Percentiles rank a stretch among this genome's conserved stretches.
These are phyloP conservation scores for Apomyelois bistriatella DNA, from an alignment of 2,888 invertebrate species.

Conservation along the genomic window DNA sequence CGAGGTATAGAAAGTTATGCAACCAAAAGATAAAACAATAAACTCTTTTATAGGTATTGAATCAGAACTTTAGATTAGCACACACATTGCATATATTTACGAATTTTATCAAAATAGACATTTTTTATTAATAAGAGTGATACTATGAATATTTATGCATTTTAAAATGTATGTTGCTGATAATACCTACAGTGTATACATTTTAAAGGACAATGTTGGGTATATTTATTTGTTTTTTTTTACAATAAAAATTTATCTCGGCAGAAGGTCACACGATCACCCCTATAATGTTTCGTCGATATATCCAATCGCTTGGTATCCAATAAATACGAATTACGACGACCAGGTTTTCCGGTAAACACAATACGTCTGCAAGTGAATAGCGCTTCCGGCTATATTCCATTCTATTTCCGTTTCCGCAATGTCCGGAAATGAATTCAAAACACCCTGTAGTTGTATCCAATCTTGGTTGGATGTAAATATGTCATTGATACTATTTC, in stretches of 20 bases:
- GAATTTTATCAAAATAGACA: too few species aligned
- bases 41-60: too few species aligned
- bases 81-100: too few species aligned
- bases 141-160: too few species aligned
- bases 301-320: background rate
- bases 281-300: background rate
- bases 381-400: slow-evolving; percentile 53
- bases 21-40: too few species aligned
- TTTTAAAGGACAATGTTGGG: too few species aligned
- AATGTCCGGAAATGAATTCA: slow-evolving; percentile 70
- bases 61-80: too few species aligned
- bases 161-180: too few species aligned
- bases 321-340: slow-evolving; percentile 15
- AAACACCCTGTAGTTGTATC: slow-evolving; percentile 60
- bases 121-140: too few species aligned
- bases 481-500: background rate
- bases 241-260: background rate
- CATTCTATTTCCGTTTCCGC: slow-evolving; percentile 61
- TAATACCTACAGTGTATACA: too few species aligned
- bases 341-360: slow-evolving; percentile 25
- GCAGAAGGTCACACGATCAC: background rate
- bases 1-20: too few species aligned
- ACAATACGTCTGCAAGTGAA: slow-evolving; percentile 52
- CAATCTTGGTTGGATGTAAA: slow-evolving; percentile 35
- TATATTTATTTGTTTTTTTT: too few species aligned